A percentile compares a stretch with the other conserved stretches of the same genome.
phyloP scores from a whole-genome alignment of 1,140 invertebrate species.

The Brachionus paranguensis region DNA sequence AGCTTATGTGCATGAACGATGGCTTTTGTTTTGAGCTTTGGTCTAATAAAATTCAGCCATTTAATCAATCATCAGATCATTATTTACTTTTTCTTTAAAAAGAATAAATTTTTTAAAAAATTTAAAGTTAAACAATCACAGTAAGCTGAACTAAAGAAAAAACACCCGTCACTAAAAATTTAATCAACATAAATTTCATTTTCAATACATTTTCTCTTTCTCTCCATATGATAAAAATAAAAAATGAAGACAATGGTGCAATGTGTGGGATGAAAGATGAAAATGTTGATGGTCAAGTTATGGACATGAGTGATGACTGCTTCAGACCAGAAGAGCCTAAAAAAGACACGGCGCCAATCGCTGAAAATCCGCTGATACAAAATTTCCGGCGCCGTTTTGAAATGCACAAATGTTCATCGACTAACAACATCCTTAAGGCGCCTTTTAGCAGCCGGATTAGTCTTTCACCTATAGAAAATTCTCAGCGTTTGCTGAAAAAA shows the following conservation, averaged over 20 bases:
- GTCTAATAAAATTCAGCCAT: too few species aligned
- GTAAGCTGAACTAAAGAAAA: too few species aligned
- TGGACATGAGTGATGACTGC: conserved; percentile 5
- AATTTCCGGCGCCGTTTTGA: conserved; percentile 27
- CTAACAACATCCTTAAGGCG: conserved; percentile 19
- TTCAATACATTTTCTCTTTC: too few species aligned
- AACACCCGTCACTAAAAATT: too few species aligned
- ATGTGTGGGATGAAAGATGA: not conserved
- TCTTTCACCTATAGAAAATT: conserved; percentile 22
- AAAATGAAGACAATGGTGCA: not conserved
- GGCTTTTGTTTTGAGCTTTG: too few species aligned
- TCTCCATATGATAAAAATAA: too few species aligned
- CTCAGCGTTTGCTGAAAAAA: not conserved
- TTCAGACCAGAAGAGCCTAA: not conserved
- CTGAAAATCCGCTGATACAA: conserved; percentile 9
- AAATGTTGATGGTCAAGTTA: not conserved
- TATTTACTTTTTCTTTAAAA: too few species aligned
- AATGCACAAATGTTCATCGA: conserved; percentile 39
- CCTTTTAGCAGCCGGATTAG: conserved; percentile 29
- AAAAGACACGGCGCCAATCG: not conserved
- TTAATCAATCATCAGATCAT: too few species aligned
- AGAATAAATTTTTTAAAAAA: too few species aligned
- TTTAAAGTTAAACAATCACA: too few species aligned
- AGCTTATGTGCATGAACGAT: too few species aligned
- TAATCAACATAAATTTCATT: too few species aligned